A percentile compares a stretch with the other conserved stretches of the same genome.
These are phyloP conservation scores for Cosmia pyralina DNA, from an alignment of 2,888 invertebrate genomes.

Conservation along the genomic window DNA sequence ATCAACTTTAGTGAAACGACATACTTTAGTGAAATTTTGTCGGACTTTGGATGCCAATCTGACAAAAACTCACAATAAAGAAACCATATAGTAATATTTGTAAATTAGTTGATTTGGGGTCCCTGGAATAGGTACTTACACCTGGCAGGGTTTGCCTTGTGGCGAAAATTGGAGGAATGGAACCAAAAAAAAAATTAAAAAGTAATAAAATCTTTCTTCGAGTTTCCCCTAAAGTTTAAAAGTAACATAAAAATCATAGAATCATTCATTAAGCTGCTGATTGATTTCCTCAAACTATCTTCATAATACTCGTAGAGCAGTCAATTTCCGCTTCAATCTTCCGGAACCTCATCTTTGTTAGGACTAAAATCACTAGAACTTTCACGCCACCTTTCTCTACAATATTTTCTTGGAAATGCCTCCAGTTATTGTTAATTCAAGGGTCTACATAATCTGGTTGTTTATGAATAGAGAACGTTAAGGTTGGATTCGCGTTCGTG, in stretches of 20 bases:
- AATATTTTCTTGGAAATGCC: constrained; percentile 19
- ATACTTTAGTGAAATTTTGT: too few species aligned
- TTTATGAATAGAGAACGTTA: constrained; percentile 55
- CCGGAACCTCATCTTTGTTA: constrained; percentile 66
- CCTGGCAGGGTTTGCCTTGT: too few species aligned
- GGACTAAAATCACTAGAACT: constrained; percentile 52
- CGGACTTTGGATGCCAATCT: too few species aligned
- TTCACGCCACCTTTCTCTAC: constrained; percentile 34
- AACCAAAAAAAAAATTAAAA: too few species aligned
- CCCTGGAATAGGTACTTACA: too few species aligned
- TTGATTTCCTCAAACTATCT: constrained; percentile 42
- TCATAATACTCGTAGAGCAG: constrained; percentile 46
- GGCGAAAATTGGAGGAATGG: too few species aligned
- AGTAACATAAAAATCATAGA: background rate
- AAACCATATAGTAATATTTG: too few species aligned
- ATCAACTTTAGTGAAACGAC: too few species aligned
- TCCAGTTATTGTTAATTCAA: constrained; percentile 25
- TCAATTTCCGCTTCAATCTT: constrained; percentile 64
- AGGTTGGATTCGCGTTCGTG: constrained; percentile 70
- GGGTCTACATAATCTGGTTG: constrained; percentile 59
- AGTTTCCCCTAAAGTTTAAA: constrained; percentile 1
- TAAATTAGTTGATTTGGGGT: too few species aligned
- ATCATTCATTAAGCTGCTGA: constrained; percentile 20
- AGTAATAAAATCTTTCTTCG: background rate
- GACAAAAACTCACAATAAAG: too few species aligned